phyloP scores from a whole-genome alignment of 2,797 vertebrate genomes.

The Pangasius sanitwongsei region DNA sequence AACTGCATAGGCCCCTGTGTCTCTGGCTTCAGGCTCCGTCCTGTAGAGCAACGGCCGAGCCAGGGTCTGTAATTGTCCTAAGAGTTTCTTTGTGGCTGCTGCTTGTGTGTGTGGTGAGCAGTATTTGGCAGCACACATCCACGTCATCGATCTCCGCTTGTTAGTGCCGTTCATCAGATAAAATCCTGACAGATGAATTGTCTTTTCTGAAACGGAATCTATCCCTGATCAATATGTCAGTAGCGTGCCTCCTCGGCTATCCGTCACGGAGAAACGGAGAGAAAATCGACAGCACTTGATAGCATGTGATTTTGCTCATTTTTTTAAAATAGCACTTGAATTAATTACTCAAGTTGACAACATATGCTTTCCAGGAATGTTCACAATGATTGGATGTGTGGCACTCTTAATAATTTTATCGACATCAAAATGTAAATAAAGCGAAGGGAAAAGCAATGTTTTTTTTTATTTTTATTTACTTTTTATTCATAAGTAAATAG shows the following conservation, averaged over 20 bases:
- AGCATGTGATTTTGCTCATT: slow-evolving; percentile 15
- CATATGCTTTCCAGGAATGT: neutral
- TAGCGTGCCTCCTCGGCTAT: slow-evolving; percentile 50
- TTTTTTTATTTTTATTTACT: neutral
- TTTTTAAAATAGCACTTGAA: slow-evolving; percentile 7
- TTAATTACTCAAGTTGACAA: neutral
- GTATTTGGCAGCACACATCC: slow-evolving; percentile 12
- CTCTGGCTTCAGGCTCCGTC: slow-evolving; percentile 44
- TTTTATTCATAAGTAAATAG: too few relatives aligned
- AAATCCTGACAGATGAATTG: slow-evolving; percentile 60
- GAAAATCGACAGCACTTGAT: slow-evolving; percentile 53
- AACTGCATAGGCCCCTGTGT: slow-evolving; percentile 40
- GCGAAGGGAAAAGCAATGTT: neutral
- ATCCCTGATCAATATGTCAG: slow-evolving; percentile 64
- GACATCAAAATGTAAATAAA: neutral
- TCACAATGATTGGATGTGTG: neutral
- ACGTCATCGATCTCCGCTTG: slow-evolving; percentile 60
- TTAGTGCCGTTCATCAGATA: slow-evolving; percentile 50
- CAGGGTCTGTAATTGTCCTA: slow-evolving; percentile 16
- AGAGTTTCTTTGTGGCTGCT: slow-evolving; percentile 24
- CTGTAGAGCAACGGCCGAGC: slow-evolving; percentile 13
- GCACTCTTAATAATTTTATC: neutral
- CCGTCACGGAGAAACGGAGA: slow-evolving; percentile 52
- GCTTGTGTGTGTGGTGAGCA: neutral
- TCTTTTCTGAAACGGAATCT: slow-evolving; percentile 67